These are phyloP conservation scores for Psilopsiagon aymara DNA, from an alignment of 2,113 vertebrate genomes.

Conservation along the genomic window DNA sequence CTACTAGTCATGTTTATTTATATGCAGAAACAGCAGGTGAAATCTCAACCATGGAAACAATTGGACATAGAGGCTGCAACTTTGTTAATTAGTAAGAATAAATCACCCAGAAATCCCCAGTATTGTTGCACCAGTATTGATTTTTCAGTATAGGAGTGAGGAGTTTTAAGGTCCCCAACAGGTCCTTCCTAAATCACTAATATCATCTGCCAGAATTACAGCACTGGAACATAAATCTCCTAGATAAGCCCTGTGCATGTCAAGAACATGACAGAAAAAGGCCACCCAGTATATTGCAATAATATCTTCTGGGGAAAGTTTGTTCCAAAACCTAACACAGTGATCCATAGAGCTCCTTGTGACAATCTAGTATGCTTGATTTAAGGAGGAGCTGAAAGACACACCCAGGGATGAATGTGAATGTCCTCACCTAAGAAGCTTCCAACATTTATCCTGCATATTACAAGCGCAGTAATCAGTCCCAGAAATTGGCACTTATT, in stretches of 20 bases:
- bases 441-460: not conserved
- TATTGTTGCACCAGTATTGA: not conserved
- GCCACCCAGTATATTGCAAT: not conserved
- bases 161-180: not conserved
- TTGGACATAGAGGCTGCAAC: not conserved
- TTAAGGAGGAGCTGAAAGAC: not conserved
- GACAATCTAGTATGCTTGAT: not conserved
- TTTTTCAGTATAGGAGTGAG: slow-evolving; percentile 39
- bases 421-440: not conserved
- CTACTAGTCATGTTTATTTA: not conserved
- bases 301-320: not conserved
- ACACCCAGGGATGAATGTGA: not conserved
- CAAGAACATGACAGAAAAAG: not conserved
- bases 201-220: slow-evolving; percentile 42
- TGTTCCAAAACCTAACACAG: not conserved
- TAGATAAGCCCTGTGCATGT: not conserved
- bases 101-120: not conserved
- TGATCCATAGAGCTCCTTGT: not conserved
- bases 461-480: not conserved
- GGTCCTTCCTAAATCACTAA: slow-evolving; percentile 43
- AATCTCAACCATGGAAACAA: not conserved
- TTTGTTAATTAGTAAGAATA: slow-evolving; percentile 23
- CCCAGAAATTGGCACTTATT: not conserved
- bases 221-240: not conserved
- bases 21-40: not conserved